Evolutionary conservation across 2,888 invertebrate species (phyloP).

Genomic region (Melanostoma mellinum): DNA sequence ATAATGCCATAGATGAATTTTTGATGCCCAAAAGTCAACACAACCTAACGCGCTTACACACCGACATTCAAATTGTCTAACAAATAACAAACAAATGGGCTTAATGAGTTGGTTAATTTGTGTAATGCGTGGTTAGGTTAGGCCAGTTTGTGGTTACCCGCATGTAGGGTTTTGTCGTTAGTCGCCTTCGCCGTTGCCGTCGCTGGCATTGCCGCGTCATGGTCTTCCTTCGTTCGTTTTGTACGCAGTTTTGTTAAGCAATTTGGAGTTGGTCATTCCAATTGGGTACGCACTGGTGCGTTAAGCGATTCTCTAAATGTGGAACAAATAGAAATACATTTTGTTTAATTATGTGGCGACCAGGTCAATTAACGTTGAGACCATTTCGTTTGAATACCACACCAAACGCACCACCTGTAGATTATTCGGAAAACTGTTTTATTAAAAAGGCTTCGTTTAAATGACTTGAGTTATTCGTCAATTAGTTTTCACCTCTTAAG

Average conservation of each 20-base stretch:
- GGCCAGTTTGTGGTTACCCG: constrained; percentile 55
- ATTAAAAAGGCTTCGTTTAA: constrained; percentile 23
- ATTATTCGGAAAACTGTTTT: constrained; percentile 42
- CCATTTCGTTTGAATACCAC: constrained; percentile 3
- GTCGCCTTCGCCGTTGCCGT: constrained; percentile 3
- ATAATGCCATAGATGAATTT: constrained; percentile 45
- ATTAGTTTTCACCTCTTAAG: too few relatives aligned
- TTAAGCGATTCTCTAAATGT: constrained; percentile 50
- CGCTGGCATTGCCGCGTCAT: constrained; percentile 20
- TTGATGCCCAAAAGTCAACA: constrained; percentile 59
- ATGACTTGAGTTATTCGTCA: neutral
- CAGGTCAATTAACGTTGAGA: constrained; percentile 61
- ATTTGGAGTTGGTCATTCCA: constrained; percentile 63
- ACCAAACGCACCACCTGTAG: constrained; percentile 56
- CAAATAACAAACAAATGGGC: constrained; percentile 72
- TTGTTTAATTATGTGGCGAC: constrained; percentile 71
- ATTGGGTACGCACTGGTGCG: constrained; percentile 69
- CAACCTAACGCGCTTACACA: neutral
- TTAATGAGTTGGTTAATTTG: constrained; percentile 73
- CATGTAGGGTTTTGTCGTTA: constrained; percentile 38
- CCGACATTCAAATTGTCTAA: constrained; percentile 58
- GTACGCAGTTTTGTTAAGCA: constrained; percentile 60
- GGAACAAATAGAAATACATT: constrained; percentile 63
- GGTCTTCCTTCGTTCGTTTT: constrained; percentile 43
- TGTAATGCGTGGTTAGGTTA: constrained; percentile 38